These are phyloP conservation scores for Bugula neritina DNA, from an alignment of 2,888 invertebrate genomes.

Conservation along the genomic window DNA sequence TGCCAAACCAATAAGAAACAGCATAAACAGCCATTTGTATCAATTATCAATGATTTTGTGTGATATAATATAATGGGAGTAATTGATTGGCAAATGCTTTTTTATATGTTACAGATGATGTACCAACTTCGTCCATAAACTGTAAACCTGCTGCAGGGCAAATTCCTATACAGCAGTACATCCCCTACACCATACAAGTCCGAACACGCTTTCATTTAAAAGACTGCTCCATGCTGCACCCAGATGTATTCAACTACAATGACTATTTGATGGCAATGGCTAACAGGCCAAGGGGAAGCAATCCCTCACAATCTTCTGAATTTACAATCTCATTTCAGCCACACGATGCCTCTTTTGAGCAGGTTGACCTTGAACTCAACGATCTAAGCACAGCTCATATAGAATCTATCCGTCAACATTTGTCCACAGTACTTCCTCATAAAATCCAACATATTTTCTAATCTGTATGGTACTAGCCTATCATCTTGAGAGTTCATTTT, in stretches of 20 bases:
- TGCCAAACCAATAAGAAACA: too few species aligned
- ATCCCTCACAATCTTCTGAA: neutral
- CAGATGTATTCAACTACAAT: neutral
- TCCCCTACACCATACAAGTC: constrained; percentile 13
- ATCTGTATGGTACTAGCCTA: neutral
- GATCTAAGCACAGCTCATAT: neutral
- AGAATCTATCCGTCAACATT: neutral
- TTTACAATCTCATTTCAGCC: constrained; percentile 23
- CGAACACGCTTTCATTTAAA: neutral
- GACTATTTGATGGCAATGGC: neutral
- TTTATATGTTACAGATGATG: too few species aligned
- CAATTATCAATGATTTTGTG: too few species aligned
- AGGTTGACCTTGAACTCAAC: neutral
- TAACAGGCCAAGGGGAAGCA: neutral
- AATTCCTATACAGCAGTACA: neutral
- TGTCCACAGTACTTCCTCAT: neutral
- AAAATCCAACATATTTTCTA: neutral
- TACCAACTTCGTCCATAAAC: too few species aligned
- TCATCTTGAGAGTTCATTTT: too few species aligned
- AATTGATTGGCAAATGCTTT: too few species aligned
- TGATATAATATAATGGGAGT: too few species aligned
- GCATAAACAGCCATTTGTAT: too few species aligned
- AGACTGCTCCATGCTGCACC: neutral
- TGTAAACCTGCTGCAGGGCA: too few species aligned
- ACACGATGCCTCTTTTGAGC: neutral